Conservation (phyloP, 2,888 invertebrate species). For the Troilus luridus region DNA sequence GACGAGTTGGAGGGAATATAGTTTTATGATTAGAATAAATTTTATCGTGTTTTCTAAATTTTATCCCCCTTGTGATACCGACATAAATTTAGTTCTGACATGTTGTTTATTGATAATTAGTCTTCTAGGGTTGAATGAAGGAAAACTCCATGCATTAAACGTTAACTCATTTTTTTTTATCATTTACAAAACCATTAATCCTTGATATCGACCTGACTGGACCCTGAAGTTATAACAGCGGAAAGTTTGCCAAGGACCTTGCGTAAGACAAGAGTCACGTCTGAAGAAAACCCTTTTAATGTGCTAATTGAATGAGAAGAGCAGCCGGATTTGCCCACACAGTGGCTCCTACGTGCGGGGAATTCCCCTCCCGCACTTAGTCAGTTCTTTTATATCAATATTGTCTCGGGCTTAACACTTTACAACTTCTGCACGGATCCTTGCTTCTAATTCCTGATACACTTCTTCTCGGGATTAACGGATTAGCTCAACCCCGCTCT, state of each 20-base stretch:
- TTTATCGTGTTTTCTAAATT: too few relatives aligned
- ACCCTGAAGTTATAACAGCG: background rate
- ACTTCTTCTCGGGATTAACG: background rate
- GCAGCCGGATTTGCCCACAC: constrained; percentile 37
- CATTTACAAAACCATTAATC: background rate
- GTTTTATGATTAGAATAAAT: too few relatives aligned
- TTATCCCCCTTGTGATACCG: too few relatives aligned
- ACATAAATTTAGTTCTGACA: too few relatives aligned
- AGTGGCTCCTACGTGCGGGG: background rate
- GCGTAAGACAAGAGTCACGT: constrained; percentile 36
- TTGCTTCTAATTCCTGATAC: constrained; percentile 29
- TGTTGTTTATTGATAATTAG: too few relatives aligned
- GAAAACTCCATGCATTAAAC: background rate
- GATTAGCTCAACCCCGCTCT: background rate
- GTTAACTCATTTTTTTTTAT: background rate
- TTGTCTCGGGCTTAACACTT: constrained; percentile 26
- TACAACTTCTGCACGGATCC: constrained; percentile 24
- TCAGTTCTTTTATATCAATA: constrained; percentile 48
- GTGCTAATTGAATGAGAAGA: constrained; percentile 52
- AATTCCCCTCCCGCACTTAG: background rate
- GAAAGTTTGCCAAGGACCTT: background rate
- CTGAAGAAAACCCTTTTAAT: constrained; percentile 51
- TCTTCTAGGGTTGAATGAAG: too few relatives aligned
- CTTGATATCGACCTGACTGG: background rate
- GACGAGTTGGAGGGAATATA: too few relatives aligned